Percentiles rank a stretch among this genome's conserved stretches.
phyloP scores from a whole-genome alignment of 1,140 invertebrate species.

The Dendroctonus valens region DNA sequence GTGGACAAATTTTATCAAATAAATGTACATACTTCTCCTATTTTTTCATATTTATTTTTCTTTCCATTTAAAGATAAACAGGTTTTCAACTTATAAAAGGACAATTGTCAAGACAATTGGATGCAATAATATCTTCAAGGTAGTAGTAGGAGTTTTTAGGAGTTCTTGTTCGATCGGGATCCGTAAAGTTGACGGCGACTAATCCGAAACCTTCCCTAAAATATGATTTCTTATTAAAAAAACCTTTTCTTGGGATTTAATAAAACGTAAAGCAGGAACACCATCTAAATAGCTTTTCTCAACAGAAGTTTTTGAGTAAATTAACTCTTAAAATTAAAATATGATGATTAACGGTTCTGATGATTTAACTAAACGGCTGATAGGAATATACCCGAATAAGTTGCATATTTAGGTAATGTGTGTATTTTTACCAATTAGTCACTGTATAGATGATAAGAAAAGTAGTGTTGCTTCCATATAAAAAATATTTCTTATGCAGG shows the following conservation, averaged over 20 bases:
- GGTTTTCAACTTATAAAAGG: neutral
- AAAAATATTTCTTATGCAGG: no score
- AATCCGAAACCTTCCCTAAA: slow-evolving; percentile 36
- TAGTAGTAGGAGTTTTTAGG: slow-evolving; percentile 33
- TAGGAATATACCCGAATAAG: no score
- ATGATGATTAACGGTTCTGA: neutral
- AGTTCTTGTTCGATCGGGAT: slow-evolving; percentile 25
- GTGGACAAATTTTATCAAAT: no score
- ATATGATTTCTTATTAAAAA: neutral
- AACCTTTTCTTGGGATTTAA: neutral
- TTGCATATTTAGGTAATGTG: no score
- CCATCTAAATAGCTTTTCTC: neutral
- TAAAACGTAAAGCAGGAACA: neutral
- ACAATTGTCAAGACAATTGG: slow-evolving; percentile 16
- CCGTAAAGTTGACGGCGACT: slow-evolving; percentile 33
- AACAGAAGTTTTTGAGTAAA: no score
- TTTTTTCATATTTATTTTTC: no score
- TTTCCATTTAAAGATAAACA: no score
- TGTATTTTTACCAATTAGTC: no score
- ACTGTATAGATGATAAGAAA: no score
- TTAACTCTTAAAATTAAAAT: neutral
- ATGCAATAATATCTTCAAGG: slow-evolving; percentile 6
- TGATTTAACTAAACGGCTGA: no score
- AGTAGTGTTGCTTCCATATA: no score
- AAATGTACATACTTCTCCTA: no score